Evolutionary conservation across 2,113 vertebrate species (phyloP).

Genomic region (Tiliqua scincoides): DNA sequence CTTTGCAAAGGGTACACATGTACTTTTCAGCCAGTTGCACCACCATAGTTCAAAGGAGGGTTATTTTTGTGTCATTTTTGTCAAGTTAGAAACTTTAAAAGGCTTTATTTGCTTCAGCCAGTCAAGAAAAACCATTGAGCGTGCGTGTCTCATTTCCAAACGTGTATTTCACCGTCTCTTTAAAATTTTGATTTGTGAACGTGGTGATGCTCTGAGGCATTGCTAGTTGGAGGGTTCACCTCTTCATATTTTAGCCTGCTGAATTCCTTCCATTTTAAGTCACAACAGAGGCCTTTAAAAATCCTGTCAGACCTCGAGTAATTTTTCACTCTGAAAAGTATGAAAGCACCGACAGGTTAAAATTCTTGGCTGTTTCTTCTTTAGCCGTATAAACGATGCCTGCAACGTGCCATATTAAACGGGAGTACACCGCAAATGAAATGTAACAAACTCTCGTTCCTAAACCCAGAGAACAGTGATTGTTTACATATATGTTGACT

Average conservation of each 20-base stretch:
- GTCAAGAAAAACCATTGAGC: slow-evolving; percentile 69
- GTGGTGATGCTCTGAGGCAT: slow-evolving; percentile 50
- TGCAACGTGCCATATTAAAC: not conserved
- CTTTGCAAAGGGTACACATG: slow-evolving; percentile 63
- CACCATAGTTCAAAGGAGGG: slow-evolving; percentile 62
- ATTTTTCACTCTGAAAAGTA: slow-evolving; percentile 51
- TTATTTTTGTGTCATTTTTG: slow-evolving; percentile 73
- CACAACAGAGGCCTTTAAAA: slow-evolving; percentile 67
- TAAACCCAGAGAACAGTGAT: not conserved
- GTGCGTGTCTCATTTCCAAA: slow-evolving; percentile 66
- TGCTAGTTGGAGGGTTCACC: slow-evolving; percentile 66
- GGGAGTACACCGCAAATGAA: not conserved
- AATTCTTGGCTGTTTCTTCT: slow-evolving; percentile 47
- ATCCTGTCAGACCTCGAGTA: slow-evolving; percentile 42
- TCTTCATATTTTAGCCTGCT: slow-evolving; percentile 69
- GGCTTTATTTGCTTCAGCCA: slow-evolving; percentile 65
- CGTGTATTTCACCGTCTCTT: slow-evolving; percentile 64
- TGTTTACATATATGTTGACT: not conserved
- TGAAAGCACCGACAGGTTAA: slow-evolving; percentile 16
- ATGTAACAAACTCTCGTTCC: not conserved
- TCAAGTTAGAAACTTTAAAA: slow-evolving; percentile 75
- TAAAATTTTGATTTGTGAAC: slow-evolving; percentile 74
- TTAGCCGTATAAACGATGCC: not conserved
- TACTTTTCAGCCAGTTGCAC: slow-evolving; percentile 78
- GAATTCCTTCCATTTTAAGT: slow-evolving; percentile 66